phyloP scores from a whole-genome alignment of 2,797 vertebrate species.

The Hyperoplus immaculatus region DNA sequence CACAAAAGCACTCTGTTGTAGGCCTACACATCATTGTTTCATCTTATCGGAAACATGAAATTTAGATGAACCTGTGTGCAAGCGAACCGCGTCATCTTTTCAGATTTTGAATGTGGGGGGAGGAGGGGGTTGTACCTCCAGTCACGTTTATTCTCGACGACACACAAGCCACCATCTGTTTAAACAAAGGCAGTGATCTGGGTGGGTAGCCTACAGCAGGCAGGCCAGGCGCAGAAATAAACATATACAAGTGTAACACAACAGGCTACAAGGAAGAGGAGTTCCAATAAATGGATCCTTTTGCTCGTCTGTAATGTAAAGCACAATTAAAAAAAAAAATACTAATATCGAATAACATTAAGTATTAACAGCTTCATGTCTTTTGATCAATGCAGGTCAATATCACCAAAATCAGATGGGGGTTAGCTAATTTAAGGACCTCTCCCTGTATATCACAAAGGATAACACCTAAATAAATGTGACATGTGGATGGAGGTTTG shows the following conservation, averaged over 20 bases:
- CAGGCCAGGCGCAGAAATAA: conserved; percentile 51
- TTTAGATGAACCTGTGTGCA: not conserved
- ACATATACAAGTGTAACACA: conserved; percentile 35
- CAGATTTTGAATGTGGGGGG: too few relatives aligned
- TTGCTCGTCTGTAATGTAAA: not conserved
- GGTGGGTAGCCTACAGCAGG: conserved; percentile 48
- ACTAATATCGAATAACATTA: not conserved
- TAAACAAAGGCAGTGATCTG: conserved; percentile 65
- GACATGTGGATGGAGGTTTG: accelerated
- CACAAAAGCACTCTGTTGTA: conserved; percentile 29
- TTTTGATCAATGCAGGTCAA: not conserved
- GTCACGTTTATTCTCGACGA: not conserved
- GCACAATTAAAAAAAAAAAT: not conserved
- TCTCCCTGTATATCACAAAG: conserved; percentile 23
- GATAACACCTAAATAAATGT: not conserved
- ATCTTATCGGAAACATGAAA: conserved; percentile 10
- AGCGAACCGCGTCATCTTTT: not conserved
- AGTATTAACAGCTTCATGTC: not conserved
- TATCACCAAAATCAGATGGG: not conserved
- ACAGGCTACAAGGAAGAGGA: conserved; percentile 8
- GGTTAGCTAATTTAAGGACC: not conserved
- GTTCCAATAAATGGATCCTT: not conserved
- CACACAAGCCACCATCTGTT: conserved; percentile 16
- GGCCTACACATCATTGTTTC: conserved; percentile 50
- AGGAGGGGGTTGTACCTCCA: not conserved